Conservation (phyloP, 92 coral and sea anemone genomes). For the Phenganax subtilis region DNA sequence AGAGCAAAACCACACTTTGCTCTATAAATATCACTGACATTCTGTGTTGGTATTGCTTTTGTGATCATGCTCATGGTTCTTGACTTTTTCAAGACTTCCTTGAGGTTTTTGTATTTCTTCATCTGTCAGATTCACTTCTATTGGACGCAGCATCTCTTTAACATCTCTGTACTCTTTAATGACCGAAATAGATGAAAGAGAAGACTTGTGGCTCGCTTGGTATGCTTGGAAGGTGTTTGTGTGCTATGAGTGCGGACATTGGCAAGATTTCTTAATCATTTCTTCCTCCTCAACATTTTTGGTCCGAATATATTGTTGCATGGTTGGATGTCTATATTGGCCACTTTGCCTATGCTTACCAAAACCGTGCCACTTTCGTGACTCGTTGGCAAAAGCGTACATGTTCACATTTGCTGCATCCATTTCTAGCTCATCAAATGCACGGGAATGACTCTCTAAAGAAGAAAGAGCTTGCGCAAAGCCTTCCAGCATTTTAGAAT, state of each 20-base stretch:
- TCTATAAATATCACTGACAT: conserved; percentile 40
- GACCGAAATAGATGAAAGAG: conserved; percentile 21
- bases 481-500: conserved; percentile 33
- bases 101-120: background rate
- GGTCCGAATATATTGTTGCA: conserved; percentile 44
- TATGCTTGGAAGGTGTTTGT: conserved; percentile 51
- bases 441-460: conserved; percentile 28
- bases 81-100: conserved; percentile 36
- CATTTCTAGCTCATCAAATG: conserved; percentile 30
- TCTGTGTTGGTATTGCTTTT: conserved; percentile 42
- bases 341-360: conserved; percentile 54
- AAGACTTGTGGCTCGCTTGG: conserved; percentile 52
- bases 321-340: conserved; percentile 58
- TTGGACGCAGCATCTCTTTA: conserved; percentile 4
- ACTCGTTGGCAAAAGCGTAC: conserved; percentile 56
- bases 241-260: conserved; percentile 56
- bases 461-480: conserved; percentile 38
- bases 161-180: conserved; percentile 21
- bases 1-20: conserved; percentile 50
- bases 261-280: conserved; percentile 50
- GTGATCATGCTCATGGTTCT: conserved; percentile 38
- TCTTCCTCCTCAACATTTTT: conserved; percentile 53
- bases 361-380: conserved; percentile 53
- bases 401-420: conserved; percentile 38
- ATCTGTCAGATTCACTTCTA: background rate